Evolutionary conservation across 2,797 vertebrate species (phyloP).

Genomic region (Mormyrops boulengeri): DNA sequence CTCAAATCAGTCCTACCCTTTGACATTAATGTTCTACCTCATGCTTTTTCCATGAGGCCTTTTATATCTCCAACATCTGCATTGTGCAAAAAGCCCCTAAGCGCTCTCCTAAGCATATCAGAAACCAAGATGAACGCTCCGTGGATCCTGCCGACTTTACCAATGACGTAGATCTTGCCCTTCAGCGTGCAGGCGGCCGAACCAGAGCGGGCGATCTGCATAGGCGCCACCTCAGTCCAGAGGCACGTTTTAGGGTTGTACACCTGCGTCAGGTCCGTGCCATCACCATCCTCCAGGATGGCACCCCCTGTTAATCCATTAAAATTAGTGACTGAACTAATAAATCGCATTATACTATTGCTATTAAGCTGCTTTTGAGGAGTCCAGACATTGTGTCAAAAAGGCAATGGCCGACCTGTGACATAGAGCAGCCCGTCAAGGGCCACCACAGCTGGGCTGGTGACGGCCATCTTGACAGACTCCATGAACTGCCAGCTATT

Average conservation of each 20-base stretch:
- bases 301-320: slow-evolving; percentile 54
- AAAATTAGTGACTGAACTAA: background rate
- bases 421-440: slow-evolving; percentile 69
- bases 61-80: background rate
- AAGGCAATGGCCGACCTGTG: slow-evolving; percentile 51
- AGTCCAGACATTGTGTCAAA: background rate
- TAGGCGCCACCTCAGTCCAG: slow-evolving; percentile 66
- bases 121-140: background rate
- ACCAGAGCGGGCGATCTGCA: slow-evolving; percentile 73
- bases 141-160: slow-evolving; percentile 38
- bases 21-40: background rate
- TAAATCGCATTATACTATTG: background rate
- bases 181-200: slow-evolving; percentile 70
- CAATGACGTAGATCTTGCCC: slow-evolving; percentile 72
- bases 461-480: slow-evolving; percentile 71
- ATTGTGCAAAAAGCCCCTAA: background rate
- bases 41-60: background rate
- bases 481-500: slow-evolving; percentile 69
- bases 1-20: background rate
- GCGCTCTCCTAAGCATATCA: background rate
- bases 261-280: slow-evolving; percentile 68
- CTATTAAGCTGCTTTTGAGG: background rate
- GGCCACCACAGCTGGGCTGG: slow-evolving; percentile 70
- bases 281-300: slow-evolving; percentile 68
- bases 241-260: slow-evolving; percentile 63